Conservation (phyloP, 2,888 invertebrate species). For the Agrochola lychnidis region DNA sequence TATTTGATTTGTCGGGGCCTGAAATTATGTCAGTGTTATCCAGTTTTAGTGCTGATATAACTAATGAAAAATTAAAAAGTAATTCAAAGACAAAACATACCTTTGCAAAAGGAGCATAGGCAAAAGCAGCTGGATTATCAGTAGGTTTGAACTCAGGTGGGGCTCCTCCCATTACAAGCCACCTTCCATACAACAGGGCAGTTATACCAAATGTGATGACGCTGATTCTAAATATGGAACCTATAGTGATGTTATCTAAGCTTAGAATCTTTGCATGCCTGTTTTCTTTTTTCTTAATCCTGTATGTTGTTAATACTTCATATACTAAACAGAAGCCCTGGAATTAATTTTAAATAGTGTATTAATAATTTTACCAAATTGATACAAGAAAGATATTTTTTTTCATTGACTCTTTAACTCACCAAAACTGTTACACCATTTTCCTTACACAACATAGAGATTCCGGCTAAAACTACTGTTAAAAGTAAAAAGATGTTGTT, state of each 20-base stretch:
- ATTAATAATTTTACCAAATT: no score
- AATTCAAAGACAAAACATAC: conserved; percentile 77
- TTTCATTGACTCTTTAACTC: conserved; percentile 33
- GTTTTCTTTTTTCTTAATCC: conserved; percentile 59
- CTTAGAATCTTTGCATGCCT: conserved; percentile 29
- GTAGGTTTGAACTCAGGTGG: conserved; percentile 95
- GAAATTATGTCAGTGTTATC: not conserved
- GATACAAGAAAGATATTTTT: not conserved
- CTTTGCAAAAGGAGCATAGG: conserved; percentile 91
- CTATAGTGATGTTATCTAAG: conserved; percentile 13
- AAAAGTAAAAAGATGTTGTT: conserved; percentile 71
- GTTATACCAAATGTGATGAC: conserved; percentile 88
- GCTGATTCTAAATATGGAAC: conserved; percentile 86
- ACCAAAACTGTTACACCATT: conserved; percentile 97
- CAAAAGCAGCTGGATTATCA: conserved; percentile 98
- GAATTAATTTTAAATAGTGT: conserved; percentile 69
- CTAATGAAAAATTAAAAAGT: no score
- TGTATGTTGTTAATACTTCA: conserved; percentile 89
- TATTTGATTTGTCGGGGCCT: not conserved
- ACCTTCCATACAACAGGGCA: conserved; percentile 91
- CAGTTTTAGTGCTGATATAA: no score
- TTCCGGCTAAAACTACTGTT: conserved; percentile 86
- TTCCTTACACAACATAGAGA: conserved; percentile 97
- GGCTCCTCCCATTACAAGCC: conserved; percentile 94
- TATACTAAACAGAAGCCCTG: conserved; percentile 92